These are phyloP conservation scores for Yoshiicerus persimilis DNA, from an alignment of 1,140 invertebrate genomes.

Conservation along the genomic window DNA sequence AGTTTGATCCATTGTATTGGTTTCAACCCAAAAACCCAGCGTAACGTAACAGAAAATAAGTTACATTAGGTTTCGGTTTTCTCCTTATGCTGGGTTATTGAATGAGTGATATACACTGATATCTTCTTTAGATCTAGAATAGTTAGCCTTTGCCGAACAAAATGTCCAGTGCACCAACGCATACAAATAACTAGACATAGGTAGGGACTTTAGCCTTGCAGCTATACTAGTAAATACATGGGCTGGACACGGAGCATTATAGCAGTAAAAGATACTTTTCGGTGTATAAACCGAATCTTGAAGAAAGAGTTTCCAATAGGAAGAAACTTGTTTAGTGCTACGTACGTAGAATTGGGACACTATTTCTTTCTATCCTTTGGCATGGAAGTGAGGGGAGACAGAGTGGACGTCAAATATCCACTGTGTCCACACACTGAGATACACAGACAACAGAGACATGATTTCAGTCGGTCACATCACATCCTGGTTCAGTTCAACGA, in stretches of 20 bases:
- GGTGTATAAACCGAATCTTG: no score
- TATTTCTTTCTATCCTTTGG: not conserved
- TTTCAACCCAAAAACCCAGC: not conserved
- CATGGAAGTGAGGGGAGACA: not conserved
- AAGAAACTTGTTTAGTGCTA: not conserved
- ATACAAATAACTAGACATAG: not conserved
- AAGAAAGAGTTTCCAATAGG: not conserved
- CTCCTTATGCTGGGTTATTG: not conserved
- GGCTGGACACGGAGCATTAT: no score
- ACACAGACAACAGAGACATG: not conserved
- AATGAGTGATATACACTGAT: not conserved
- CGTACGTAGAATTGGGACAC: not conserved
- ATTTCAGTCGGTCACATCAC: not conserved
- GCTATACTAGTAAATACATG: not conserved
- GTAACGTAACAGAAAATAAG: not conserved
- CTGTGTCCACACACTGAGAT: not conserved
- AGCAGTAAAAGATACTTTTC: no score
- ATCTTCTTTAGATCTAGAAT: not conserved
- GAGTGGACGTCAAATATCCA: not conserved
- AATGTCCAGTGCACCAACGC: not conserved
- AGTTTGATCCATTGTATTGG: not conserved
- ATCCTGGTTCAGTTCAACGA: not conserved
- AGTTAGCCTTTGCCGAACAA: not conserved
- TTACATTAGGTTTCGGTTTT: not conserved
- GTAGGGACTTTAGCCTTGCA: no score